Percentiles rank a stretch among this genome's conserved stretches.
phyloP scores from a whole-genome alignment of 2,888 invertebrate species.

The Amblyjoppa proteus region DNA sequence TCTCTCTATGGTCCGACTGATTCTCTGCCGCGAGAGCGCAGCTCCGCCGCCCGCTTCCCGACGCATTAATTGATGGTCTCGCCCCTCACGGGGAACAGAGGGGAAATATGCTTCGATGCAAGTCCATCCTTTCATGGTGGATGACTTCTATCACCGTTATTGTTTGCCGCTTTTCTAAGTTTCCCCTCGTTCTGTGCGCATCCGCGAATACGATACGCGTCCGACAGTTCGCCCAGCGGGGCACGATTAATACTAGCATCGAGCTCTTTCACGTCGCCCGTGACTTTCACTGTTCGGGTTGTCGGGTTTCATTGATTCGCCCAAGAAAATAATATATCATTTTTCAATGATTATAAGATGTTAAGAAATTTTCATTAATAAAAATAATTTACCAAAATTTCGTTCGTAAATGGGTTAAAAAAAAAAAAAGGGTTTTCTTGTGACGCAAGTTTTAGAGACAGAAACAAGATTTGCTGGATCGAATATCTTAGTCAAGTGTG shows the following conservation, averaged over 20 bases:
- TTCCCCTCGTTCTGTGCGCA: constrained; percentile 58
- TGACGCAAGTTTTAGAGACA: background rate
- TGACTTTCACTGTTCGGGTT: background rate
- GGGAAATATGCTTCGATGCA: constrained; percentile 62
- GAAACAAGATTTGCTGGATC: too few species aligned
- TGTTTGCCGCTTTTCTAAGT: constrained; percentile 71
- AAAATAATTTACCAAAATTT: background rate
- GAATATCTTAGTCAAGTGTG: too few species aligned
- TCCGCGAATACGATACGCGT: constrained; percentile 7
- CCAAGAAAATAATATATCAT: background rate
- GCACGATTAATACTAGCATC: constrained; percentile 47
- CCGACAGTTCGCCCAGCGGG: background rate
- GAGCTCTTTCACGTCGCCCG: constrained; percentile 39
- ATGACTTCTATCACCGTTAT: constrained; percentile 76
- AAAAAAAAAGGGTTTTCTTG: background rate
- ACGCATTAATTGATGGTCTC: constrained; percentile 64
- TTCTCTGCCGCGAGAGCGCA: constrained; percentile 20
- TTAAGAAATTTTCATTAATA: background rate
- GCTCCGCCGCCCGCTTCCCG: constrained; percentile 23
- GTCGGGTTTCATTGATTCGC: background rate
- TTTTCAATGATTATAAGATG: background rate
- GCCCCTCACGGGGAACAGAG: constrained; percentile 2
- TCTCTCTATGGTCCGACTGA: constrained; percentile 19
- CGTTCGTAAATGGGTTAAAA: background rate
- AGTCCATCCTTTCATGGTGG: constrained; percentile 76